These are phyloP conservation scores for Bombus superbus DNA, from an alignment of 1,140 invertebrate species.

Conservation along the genomic window DNA sequence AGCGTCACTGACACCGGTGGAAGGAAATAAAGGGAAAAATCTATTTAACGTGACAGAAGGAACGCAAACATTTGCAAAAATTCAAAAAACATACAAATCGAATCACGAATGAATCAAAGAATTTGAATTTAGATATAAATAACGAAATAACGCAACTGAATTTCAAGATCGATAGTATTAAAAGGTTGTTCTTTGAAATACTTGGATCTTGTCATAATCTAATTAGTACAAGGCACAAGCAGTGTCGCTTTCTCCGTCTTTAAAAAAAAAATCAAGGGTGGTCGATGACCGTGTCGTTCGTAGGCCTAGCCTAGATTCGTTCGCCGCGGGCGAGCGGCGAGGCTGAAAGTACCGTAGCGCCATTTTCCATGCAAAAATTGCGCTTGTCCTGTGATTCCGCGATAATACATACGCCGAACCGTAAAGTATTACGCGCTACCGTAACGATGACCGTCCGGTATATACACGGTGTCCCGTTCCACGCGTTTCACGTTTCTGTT, in stretches of 20 bases:
- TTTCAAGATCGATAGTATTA: not conserved
- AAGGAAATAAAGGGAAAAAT: not conserved
- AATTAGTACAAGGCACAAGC: conserved; percentile 47
- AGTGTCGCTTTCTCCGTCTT: conserved; percentile 64
- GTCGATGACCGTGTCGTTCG: conserved; percentile 69
- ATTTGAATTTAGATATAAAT: not conserved
- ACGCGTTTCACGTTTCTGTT: not conserved
- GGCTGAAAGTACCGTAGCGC: conserved; percentile 75
- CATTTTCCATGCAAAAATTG: conserved; percentile 75
- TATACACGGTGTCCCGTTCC: conserved; percentile 75
- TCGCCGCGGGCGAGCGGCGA: conserved; percentile 60
- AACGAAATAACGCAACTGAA: not conserved
- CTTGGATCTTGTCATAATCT: conserved; percentile 47
- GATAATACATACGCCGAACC: conserved; percentile 79
- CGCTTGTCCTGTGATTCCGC: conserved; percentile 73
- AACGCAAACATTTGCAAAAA: not conserved
- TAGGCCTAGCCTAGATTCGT: conserved; percentile 74
- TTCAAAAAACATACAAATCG: not conserved
- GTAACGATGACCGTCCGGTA: conserved; percentile 80
- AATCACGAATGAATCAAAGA: not conserved
- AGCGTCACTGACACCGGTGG: not conserved
- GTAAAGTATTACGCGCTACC: conserved; percentile 82
- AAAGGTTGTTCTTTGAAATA: not conserved
- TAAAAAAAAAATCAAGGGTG: conserved; percentile 64
- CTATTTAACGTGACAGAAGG: not conserved